Evolutionary conservation across 1,140 invertebrate species (phyloP).

Genomic region (Drosophila asahinai): DNA sequence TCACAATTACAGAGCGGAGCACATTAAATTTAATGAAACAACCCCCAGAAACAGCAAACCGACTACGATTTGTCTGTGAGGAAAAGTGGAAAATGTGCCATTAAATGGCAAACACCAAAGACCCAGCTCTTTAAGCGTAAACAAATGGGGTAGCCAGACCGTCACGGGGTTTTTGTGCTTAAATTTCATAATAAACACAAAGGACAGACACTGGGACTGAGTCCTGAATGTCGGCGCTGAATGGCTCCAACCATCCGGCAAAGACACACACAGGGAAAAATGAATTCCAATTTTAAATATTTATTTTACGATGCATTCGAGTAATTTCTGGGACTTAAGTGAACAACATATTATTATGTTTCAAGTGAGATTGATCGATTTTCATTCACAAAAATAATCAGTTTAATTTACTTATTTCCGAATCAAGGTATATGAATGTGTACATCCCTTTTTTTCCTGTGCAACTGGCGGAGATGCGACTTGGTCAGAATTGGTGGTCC

Average conservation of each 20-base stretch:
- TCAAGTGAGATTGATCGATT: neutral
- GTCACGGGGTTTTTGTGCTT: constrained; percentile 71
- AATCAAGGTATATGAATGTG: too few relatives aligned
- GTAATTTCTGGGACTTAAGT: neutral
- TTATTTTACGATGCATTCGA: neutral
- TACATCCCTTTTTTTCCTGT: neutral
- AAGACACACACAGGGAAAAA: constrained; percentile 40
- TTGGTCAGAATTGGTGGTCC: constrained; percentile 68
- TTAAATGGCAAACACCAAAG: constrained; percentile 71
- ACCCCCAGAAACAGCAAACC: constrained; percentile 6
- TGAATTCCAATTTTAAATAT: neutral
- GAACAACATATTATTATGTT: neutral
- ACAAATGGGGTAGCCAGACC: constrained; percentile 44
- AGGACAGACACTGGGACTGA: constrained; percentile 31
- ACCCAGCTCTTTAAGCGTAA: constrained; percentile 50
- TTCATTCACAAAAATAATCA: neutral
- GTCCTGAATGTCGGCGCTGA: constrained; percentile 48
- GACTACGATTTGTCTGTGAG: constrained; percentile 27
- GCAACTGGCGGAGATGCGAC: constrained; percentile 24
- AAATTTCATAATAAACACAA: constrained; percentile 81
- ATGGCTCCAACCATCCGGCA: constrained; percentile 73
- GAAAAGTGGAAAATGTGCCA: constrained; percentile 73
- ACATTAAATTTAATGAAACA: constrained; percentile 73
- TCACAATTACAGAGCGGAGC: constrained; percentile 58
- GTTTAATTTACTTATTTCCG: too few relatives aligned